A percentile compares a stretch with the other conserved stretches of the same genome.
These are phyloP conservation scores for Pachycephala philippinensis DNA, from an alignment of 2,113 vertebrate species.

Conservation along the genomic window DNA sequence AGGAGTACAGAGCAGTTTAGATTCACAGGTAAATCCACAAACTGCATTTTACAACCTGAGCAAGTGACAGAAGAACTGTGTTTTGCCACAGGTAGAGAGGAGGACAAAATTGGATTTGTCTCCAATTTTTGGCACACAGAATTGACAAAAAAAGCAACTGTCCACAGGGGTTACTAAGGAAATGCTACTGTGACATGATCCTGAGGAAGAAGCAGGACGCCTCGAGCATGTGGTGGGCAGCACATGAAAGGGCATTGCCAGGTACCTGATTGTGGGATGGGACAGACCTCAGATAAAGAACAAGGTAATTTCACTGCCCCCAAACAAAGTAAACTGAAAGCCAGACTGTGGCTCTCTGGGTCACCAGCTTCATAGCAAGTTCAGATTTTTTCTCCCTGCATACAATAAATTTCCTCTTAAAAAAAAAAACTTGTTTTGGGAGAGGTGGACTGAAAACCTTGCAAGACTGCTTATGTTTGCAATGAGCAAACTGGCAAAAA, in stretches of 20 bases:
- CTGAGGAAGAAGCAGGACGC: neutral
- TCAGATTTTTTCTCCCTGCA: neutral
- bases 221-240: neutral
- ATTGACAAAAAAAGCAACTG: neutral
- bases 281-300: neutral
- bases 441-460: neutral
- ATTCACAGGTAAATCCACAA: neutral
- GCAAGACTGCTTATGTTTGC: neutral
- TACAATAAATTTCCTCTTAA: neutral
- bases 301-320: neutral
- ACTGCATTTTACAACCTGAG: neutral
- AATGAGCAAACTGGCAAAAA: neutral
- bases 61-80: neutral
- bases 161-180: neutral
- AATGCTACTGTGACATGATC: neutral
- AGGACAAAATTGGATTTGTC: neutral
- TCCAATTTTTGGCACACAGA: neutral
- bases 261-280: neutral
- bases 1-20: neutral
- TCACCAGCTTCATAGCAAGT: neutral
- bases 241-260: neutral
- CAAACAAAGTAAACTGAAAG: neutral
- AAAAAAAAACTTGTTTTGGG: neutral
- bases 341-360: neutral
- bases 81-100: neutral